Evolutionary conservation across 2,888 invertebrate species (phyloP).

Genomic region (Thecophora atra): DNA sequence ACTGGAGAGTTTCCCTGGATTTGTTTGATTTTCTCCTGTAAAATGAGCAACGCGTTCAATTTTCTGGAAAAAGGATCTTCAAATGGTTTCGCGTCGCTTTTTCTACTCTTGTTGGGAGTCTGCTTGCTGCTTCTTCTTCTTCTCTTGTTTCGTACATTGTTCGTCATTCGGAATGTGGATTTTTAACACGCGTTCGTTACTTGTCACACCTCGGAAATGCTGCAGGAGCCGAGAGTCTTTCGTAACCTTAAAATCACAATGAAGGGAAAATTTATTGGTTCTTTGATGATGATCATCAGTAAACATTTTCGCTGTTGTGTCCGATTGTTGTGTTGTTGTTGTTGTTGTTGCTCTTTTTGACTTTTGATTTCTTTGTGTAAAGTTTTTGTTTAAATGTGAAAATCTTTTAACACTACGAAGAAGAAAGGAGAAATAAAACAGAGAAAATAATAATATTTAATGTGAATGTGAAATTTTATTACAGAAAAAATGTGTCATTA

Average conservation of each 20-base stretch:
- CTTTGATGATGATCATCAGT: too few relatives aligned
- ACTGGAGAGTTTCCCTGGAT: slow-evolving; percentile 29
- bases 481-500: too few relatives aligned
- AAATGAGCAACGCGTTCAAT: slow-evolving; percentile 36
- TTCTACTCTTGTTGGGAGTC: background rate
- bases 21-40: slow-evolving; percentile 58
- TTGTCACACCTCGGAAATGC: slow-evolving; percentile 17
- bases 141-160: background rate
- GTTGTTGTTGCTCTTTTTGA: too few relatives aligned
- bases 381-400: too few relatives aligned
- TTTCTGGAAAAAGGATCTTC: slow-evolving; percentile 36
- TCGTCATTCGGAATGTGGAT: background rate
- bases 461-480: too few relatives aligned
- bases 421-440: too few relatives aligned
- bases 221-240: background rate
- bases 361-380: too few relatives aligned
- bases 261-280: background rate
- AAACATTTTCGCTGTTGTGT: background rate
- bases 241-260: background rate
- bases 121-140: slow-evolving; percentile 13
- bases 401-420: too few relatives aligned
- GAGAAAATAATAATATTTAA: too few relatives aligned
- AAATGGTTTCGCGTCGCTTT: background rate
- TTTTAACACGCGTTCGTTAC: slow-evolving; percentile 25
- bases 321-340: background rate